These are phyloP conservation scores for Cheilosia vulpina DNA, from an alignment of 2,888 invertebrate genomes.

Conservation along the genomic window DNA sequence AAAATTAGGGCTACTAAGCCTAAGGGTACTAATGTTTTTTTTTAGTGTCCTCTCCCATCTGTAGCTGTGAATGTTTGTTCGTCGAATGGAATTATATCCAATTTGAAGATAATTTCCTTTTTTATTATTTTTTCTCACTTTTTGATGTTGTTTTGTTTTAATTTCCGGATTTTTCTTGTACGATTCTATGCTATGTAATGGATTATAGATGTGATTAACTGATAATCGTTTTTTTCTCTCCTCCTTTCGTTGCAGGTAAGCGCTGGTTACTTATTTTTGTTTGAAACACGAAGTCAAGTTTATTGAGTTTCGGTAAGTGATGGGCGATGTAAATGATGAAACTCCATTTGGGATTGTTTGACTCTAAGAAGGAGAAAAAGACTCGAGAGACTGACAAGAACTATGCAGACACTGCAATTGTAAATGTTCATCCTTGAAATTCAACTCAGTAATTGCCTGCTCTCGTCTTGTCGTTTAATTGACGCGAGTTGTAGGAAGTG, in stretches of 20 bases:
- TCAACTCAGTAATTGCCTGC: no score
- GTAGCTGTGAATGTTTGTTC: background rate
- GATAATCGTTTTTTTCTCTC: constrained; percentile 35
- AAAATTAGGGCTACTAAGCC: constrained; percentile 56
- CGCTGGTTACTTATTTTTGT: background rate
- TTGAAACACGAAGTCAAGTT: background rate
- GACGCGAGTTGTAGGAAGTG: no score
- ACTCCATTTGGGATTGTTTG: no score
- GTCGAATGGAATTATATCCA: constrained; percentile 62
- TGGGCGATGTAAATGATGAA: background rate
- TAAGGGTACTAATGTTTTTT: constrained; percentile 24
- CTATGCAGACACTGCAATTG: no score
- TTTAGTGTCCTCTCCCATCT: background rate
- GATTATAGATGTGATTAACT: constrained; percentile 67
- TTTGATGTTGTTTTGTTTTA: constrained; percentile 68
- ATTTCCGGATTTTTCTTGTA: constrained; percentile 53
- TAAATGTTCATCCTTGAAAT: no score
- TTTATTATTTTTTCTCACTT: constrained; percentile 55
- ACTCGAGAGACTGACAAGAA: no score
- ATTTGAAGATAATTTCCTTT: constrained; percentile 74
- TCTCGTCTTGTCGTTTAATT: no score
- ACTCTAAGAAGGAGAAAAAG: no score
- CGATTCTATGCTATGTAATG: constrained; percentile 33
- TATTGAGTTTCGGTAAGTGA: constrained; percentile 32
- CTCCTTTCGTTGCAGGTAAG: constrained; percentile 61